phyloP scores from a whole-genome alignment of 2,113 vertebrate genomes.

The Deroptyus accipitrinus region DNA sequence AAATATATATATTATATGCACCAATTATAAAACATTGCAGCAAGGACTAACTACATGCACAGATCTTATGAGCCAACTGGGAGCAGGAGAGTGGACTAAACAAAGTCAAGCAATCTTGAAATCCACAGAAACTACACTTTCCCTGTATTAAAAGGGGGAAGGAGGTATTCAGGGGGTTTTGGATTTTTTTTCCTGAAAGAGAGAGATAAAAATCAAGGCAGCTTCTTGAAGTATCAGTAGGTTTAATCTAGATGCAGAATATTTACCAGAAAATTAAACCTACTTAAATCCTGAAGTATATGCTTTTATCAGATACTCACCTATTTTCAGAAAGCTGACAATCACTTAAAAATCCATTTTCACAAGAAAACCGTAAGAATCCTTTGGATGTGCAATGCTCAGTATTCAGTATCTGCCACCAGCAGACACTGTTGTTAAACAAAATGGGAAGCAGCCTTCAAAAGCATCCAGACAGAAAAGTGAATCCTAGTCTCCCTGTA shows the following conservation, averaged over 20 bases:
- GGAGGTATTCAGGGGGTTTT: neutral
- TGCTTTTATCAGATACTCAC: slow-evolving; percentile 43
- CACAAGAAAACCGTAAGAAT: slow-evolving; percentile 21
- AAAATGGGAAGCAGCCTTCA: slow-evolving; percentile 44
- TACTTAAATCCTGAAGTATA: neutral
- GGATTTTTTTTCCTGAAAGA: neutral
- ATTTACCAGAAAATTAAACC: slow-evolving; percentile 2
- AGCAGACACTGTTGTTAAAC: slow-evolving; percentile 21
- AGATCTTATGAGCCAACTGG: slow-evolving; percentile 21
- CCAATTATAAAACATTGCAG: slow-evolving; percentile 54
- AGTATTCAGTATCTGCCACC: neutral
- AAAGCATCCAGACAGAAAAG: neutral
- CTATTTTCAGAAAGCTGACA: slow-evolving; percentile 21
- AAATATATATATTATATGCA: neutral
- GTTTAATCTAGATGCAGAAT: neutral
- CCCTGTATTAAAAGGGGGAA: neutral
- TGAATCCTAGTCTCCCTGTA: slow-evolving; percentile 6
- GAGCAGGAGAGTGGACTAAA: neutral
- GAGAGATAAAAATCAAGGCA: neutral
- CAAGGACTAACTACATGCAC: slow-evolving; percentile 35
- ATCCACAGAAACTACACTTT: slow-evolving; percentile 40
- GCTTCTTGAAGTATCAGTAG: neutral
- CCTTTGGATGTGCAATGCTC: neutral
- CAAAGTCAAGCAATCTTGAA: slow-evolving; percentile 46
- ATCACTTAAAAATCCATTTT: slow-evolving; percentile 1